A percentile compares a stretch with the other conserved stretches of the same genome.
Conservation (phyloP, 2,888 invertebrate genomes). For the Drosophila leonis region DNA sequence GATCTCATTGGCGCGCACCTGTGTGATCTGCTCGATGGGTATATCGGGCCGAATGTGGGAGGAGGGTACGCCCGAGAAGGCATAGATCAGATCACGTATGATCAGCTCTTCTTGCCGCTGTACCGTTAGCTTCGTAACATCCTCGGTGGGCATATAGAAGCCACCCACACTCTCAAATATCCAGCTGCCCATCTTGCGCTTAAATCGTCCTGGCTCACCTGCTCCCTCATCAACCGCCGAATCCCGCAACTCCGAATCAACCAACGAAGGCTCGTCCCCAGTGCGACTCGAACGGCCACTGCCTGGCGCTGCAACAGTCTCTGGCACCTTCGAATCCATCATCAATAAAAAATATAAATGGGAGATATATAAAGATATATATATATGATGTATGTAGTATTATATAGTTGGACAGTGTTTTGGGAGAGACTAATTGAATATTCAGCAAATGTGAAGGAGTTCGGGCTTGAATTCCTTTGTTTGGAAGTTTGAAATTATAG, state of each 20-base stretch:
- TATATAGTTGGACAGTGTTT: slow-evolving; percentile 3
- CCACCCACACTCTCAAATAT: slow-evolving; percentile 61
- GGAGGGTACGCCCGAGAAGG: slow-evolving; percentile 67
- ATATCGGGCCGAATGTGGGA: slow-evolving; percentile 57
- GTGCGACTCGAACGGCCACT: neutral
- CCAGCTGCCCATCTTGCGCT: slow-evolving; percentile 44
- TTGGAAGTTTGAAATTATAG: neutral
- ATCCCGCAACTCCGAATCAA: neutral
- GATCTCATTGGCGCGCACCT: slow-evolving; percentile 44
- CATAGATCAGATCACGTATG: slow-evolving; percentile 63
- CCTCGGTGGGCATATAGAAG: slow-evolving; percentile 54
- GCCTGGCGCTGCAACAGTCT: neutral
- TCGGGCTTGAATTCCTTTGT: neutral
- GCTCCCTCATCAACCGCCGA: neutral
- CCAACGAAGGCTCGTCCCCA: neutral
- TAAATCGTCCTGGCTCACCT: neutral
- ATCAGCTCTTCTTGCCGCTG: slow-evolving; percentile 55
- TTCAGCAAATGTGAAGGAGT: neutral
- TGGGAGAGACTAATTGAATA: neutral
- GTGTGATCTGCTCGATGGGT: slow-evolving; percentile 23
- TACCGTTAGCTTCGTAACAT: slow-evolving; percentile 44
- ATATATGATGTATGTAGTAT: neutral
- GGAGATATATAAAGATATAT: neutral
- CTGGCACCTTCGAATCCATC: slow-evolving; percentile 1
- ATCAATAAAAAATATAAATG: slow-evolving; percentile 6